Conservation (phyloP, 1,140 invertebrate genomes). For the Neuroterus valhalla region DNA sequence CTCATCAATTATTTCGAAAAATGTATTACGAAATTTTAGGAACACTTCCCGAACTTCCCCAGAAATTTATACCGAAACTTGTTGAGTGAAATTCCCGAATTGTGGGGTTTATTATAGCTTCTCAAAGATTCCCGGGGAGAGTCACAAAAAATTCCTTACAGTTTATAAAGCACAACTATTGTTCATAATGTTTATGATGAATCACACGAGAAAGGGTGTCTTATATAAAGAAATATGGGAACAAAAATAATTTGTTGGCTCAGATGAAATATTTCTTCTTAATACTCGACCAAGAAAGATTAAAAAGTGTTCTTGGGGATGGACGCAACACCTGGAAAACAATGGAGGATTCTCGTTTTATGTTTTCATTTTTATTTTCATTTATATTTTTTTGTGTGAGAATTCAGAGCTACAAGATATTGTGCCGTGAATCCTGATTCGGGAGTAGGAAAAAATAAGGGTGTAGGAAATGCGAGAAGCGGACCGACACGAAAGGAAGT, state of each 20-base stretch:
- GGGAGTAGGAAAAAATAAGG: conserved; percentile 39
- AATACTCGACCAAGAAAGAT: not conserved
- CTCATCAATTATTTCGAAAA: no score
- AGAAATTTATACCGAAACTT: no score
- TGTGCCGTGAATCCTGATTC: conserved; percentile 46
- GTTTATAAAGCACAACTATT: no score
- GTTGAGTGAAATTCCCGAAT: no score
- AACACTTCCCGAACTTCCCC: no score
- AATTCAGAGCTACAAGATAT: conserved; percentile 51
- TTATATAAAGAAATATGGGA: not conserved
- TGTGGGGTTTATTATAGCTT: no score
- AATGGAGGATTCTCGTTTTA: conserved; percentile 39
- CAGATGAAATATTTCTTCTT: no score
- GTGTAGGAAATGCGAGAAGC: conserved; percentile 47
- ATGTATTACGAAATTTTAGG: no score
- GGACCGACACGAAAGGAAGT: conserved; percentile 55
- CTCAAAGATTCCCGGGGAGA: no score
- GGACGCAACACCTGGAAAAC: conserved; percentile 40
- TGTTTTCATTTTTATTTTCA: no score
- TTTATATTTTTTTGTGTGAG: conserved; percentile 37
- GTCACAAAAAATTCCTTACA: no score
- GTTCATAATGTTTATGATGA: no score
- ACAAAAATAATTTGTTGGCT: not conserved
- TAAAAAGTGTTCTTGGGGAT: conserved; percentile 39
- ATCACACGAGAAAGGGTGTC: not conserved